Evolutionary conservation across 2,888 invertebrate genomes (phyloP), one percentile per base, ranked within the genome.

Genomic region (Lordiphosa andalusiaca): DNA sequence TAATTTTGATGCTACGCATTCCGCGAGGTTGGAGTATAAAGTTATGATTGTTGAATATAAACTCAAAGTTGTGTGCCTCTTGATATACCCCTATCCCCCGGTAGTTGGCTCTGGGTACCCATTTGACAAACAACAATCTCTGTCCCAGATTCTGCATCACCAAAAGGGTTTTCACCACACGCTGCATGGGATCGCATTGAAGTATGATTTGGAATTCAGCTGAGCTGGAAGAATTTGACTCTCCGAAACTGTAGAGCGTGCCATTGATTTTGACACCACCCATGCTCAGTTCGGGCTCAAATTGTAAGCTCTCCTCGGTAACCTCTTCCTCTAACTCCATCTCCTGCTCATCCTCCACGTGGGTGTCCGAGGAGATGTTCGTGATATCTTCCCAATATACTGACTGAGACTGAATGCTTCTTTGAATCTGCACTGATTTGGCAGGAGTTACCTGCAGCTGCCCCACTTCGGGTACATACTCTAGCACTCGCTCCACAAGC

Each of bases 261-360:
- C 84, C 88, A 48, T 87, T 87, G 37, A 87, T 65, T 19, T 56
- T 59, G 0, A 87, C 33, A 0, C 67, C 67, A 44, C 83, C 73
- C 4, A 4, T 9, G 2, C 16, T 19, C 12, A 16, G 7, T 42
- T 41, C 16, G 7, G 7, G 7, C 7, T 25, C 25, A 7, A 7
- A 7, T 25, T 25, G 25, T 25, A 3, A 2, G 2, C 6, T 6
- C 6, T 2, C 40, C 6, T 10, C 40, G 0, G 4, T 2, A 10
- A 6, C 6, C 1, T 10, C 35, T n/a, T 10, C n/a, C 4, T 5
- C 16, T 3, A 10, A 1, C 2, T 21, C 66, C 2, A 1, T 16
- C 6, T 40, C 53, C 12, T 46, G 16, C 6, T 47, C 36, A 2
- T 52, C 39, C 0, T 16, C 51, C 25, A 40, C 48, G 0, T 0